Conservation (phyloP, 2,888 invertebrate species). For the Podotricha telesiphe region DNA sequence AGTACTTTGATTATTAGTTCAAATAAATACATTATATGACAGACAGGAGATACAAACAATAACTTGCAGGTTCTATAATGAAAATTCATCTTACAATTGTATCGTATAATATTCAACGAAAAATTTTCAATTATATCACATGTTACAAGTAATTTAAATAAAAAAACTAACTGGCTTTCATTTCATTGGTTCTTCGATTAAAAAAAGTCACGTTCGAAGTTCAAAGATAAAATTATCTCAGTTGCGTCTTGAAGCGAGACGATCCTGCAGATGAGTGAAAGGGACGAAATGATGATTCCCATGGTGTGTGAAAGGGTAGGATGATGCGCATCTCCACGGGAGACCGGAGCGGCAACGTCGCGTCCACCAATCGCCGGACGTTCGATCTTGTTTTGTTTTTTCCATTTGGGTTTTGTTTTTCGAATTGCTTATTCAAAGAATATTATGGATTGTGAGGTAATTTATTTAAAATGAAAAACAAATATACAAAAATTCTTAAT, state of each 20-base stretch:
- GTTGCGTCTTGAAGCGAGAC: conserved; percentile 81
- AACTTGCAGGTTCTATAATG: background rate
- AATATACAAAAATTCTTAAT: too few species aligned
- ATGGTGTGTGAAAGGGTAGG: conserved; percentile 28
- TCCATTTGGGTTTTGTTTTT: conserved; percentile 62
- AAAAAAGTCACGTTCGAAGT: conserved; percentile 73
- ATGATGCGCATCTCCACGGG: conserved; percentile 70
- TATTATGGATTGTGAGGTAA: conserved; percentile 32
- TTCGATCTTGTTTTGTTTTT: conserved; percentile 65
- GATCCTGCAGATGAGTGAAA: conserved; percentile 75
- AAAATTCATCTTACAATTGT: background rate
- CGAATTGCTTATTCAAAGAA: conserved; percentile 33
- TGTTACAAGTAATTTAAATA: conserved; percentile 2
- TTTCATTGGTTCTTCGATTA: conserved; percentile 63
- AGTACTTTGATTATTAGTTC: background rate
- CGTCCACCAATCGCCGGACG: conserved; percentile 78
- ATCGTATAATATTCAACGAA: too few species aligned
- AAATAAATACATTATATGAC: background rate
- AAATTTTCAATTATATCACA: conserved; percentile 1
- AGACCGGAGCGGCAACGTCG: conserved; percentile 77
- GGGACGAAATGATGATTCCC: conserved; percentile 51
- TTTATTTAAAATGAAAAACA: background rate
- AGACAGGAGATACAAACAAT: background rate
- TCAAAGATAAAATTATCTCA: conserved; percentile 80
- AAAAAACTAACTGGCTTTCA: conserved; percentile 46